phyloP scores from a whole-genome alignment of 2,888 invertebrate genomes.

The Sphinx pinastri region DNA sequence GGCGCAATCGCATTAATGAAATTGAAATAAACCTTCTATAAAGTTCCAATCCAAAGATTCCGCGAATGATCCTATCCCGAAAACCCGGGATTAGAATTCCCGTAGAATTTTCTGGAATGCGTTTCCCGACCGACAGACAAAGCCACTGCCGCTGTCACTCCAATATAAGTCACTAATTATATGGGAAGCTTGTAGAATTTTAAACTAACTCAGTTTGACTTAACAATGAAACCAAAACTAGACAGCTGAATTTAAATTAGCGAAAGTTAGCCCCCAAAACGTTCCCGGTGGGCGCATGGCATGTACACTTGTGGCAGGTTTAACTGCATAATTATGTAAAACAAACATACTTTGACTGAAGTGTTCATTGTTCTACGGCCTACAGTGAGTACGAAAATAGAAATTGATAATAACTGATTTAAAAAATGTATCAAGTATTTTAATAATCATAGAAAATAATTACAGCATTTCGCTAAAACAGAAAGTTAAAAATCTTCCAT shows the following conservation, averaged over 20 bases:
- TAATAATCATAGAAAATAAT: too few relatives aligned
- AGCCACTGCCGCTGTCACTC: neutral
- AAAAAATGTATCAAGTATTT: too few relatives aligned
- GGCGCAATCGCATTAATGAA: neutral
- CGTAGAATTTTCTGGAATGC: neutral
- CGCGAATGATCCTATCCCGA: neutral
- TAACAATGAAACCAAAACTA: constrained; percentile 30
- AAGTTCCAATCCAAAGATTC: neutral
- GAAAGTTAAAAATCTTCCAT: too few relatives aligned
- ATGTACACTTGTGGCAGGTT: neutral
- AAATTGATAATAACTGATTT: too few relatives aligned
- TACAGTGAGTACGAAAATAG: too few relatives aligned
- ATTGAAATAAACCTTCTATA: neutral
- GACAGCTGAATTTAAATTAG: constrained; percentile 32
- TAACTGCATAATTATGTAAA: neutral
- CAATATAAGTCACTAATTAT: constrained; percentile 9
- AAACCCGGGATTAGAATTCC: neutral
- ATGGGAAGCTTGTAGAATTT: constrained; percentile 24
- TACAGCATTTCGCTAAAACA: too few relatives aligned
- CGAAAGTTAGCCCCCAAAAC: constrained; percentile 30
- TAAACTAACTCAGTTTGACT: constrained; percentile 29
- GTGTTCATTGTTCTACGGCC: too few relatives aligned
- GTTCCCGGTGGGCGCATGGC: constrained; percentile 24
- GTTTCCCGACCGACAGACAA: too few relatives aligned
- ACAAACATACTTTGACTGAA: too few relatives aligned